A percentile compares a stretch with the other conserved stretches of the same genome.
Conservation (phyloP, 2,888 invertebrate genomes). For the Cyaniris semiargus region DNA sequence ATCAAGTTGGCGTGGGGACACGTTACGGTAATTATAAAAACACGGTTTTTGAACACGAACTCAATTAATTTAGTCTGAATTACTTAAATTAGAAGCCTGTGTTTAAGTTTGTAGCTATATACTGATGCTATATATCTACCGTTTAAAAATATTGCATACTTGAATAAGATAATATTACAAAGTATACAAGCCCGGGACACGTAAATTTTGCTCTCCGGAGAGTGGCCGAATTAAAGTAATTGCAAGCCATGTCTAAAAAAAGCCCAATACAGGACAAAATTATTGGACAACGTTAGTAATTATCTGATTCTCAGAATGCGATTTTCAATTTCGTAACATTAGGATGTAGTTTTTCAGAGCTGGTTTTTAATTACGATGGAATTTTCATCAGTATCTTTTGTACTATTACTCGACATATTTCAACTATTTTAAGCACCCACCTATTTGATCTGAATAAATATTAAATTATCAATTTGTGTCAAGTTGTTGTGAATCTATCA, state of each 20-base stretch:
- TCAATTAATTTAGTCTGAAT: too few relatives aligned
- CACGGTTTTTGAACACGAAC: too few relatives aligned
- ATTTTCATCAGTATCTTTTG: not conserved
- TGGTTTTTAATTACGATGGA: not conserved
- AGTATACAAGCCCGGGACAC: too few relatives aligned
- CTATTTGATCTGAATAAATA: not conserved
- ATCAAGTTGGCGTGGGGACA: too few relatives aligned
- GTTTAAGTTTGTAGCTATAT: too few relatives aligned
- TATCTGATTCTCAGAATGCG: not conserved
- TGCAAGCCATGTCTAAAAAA: not conserved
- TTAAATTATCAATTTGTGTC: not conserved
- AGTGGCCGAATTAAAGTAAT: not conserved
- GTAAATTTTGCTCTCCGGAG: too few relatives aligned
- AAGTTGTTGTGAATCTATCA: too few relatives aligned
- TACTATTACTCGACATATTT: not conserved
- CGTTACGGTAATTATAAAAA: too few relatives aligned
- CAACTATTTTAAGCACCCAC: not conserved
- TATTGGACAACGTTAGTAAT: not conserved
- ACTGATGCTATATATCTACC: too few relatives aligned
- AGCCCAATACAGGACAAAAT: not conserved
- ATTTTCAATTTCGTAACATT: not conserved
- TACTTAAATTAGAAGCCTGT: too few relatives aligned
- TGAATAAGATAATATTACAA: too few relatives aligned
- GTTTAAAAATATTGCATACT: too few relatives aligned
- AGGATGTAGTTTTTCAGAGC: not conserved